Base-by-base conservation (phyloP, 2,113 vertebrate species). In the Rhagologus leucostigma region DNA sequence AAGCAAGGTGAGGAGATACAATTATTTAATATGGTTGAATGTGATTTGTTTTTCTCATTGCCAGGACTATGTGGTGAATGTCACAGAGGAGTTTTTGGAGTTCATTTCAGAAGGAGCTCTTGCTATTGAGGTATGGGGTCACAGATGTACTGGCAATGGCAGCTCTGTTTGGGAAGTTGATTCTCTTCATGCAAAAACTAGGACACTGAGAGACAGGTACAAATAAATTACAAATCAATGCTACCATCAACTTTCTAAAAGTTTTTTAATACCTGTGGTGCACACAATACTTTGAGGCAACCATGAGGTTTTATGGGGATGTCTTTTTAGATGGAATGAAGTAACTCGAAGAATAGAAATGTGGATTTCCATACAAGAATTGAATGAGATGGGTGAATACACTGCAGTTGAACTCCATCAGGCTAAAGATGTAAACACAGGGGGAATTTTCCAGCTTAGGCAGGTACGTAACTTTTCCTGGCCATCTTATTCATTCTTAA, bases 51-150 rank as follows among this genome's bases (percentile, higher is more conserved):
- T 44, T 44, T n/a, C 50, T 23, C 10, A 16, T 27, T 55, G 95
- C 49, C 96, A 99, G 99, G 99, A 99, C 96, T 99, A 98, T 0
- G 95, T 99, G 87, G 99, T 99, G 37, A 98, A 98, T 1, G 99
- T 99, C 77, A 99, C 99, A 6, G 99, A 99, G 77, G 99, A 99
- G 95, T 99, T 99, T 95, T 95, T 99, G 95, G 99, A 99, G 98
- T 99, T 99, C 84, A 99, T 99, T 97, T 98, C 99, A 6, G 99
- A 99, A 15, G 99, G 99, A n/a, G 99, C 99, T 2, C 96, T 99
- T 96, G 99, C 99, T 17, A 99, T 99, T 78, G 99, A 99, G 84
- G 99, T 99, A 39, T 99, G 99, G 99, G 99, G 99, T 94, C 99
- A 99, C 96, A 98, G 99, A 47, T 99, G 99, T 93, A 98, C 99